These are phyloP conservation scores for Zosterops borbonicus DNA, from an alignment of 2,113 vertebrate genomes.

Conservation along the genomic window DNA sequence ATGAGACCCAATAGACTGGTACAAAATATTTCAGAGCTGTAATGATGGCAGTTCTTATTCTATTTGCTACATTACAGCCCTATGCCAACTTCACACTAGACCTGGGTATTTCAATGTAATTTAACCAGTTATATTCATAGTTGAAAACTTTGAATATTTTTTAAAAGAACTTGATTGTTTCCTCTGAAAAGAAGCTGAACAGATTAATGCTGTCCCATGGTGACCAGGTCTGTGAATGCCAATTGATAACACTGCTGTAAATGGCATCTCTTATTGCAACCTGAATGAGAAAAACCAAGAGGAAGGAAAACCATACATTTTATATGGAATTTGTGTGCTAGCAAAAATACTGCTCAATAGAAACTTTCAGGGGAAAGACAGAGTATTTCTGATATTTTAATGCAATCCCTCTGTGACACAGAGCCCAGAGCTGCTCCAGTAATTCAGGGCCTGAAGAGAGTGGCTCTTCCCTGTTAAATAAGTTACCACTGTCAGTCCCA, in stretches of 20 bases:
- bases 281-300: background rate
- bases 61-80: background rate
- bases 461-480: background rate
- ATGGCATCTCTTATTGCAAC: background rate
- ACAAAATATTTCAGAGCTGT: background rate
- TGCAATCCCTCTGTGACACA: background rate
- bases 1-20: background rate
- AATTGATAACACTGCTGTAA: rapidly evolving
- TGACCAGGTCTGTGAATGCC: background rate
- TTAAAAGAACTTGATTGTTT: background rate
- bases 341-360: background rate
- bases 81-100: background rate
- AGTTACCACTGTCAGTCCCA: background rate
- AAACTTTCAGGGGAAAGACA: background rate
- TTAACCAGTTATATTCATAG: background rate
- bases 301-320: background rate
- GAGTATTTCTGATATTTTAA: background rate
- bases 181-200: background rate
- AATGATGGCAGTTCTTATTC: background rate
- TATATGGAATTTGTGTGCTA: background rate
- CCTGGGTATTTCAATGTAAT: background rate
- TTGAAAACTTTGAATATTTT: background rate
- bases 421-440: background rate
- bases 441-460: background rate
- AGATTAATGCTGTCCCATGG: background rate